These are phyloP conservation scores for Notolepis coatsorum DNA, from an alignment of 2,797 vertebrate species.

Conservation along the genomic window DNA sequence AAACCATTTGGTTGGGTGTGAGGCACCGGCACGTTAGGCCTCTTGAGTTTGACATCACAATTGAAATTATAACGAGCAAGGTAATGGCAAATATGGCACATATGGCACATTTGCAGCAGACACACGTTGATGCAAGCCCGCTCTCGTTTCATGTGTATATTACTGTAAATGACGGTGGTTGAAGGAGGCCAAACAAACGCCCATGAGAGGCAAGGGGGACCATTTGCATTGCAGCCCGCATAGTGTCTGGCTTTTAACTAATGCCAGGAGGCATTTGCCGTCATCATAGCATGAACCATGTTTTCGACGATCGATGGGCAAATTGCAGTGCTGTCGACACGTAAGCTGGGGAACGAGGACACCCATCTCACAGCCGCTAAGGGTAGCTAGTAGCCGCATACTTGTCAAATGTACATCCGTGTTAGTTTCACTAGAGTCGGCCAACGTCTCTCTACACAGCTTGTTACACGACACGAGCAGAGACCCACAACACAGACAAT, in stretches of 20 bases:
- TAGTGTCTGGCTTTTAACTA: too few relatives aligned
- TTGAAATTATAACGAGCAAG: too few relatives aligned
- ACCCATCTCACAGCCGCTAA: accelerated
- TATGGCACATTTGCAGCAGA: too few relatives aligned
- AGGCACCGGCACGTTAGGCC: too few relatives aligned
- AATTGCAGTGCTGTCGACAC: background rate
- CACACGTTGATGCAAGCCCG: constrained; percentile 17
- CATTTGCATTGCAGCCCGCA: constrained; percentile 12
- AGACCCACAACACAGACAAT: constrained; percentile 53
- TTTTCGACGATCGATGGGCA: background rate
- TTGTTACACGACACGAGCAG: constrained; percentile 8
- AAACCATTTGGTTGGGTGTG: too few relatives aligned
- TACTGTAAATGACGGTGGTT: constrained; percentile 29
- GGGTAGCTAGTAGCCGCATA: background rate
- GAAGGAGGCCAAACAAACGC: too few relatives aligned
- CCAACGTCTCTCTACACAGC: background rate
- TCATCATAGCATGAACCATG: background rate
- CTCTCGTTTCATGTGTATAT: constrained; percentile 1
- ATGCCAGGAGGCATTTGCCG: too few relatives aligned
- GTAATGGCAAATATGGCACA: too few relatives aligned
- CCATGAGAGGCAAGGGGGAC: background rate
- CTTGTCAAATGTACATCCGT: background rate
- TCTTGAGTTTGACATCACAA: too few relatives aligned
- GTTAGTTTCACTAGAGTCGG: constrained; percentile 30
- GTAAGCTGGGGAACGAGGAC: background rate